Evolutionary conservation across 2,113 vertebrate genomes (phyloP), one percentile per base, ranked within the genome.

Genomic region (Panurus biarmicus): DNA sequence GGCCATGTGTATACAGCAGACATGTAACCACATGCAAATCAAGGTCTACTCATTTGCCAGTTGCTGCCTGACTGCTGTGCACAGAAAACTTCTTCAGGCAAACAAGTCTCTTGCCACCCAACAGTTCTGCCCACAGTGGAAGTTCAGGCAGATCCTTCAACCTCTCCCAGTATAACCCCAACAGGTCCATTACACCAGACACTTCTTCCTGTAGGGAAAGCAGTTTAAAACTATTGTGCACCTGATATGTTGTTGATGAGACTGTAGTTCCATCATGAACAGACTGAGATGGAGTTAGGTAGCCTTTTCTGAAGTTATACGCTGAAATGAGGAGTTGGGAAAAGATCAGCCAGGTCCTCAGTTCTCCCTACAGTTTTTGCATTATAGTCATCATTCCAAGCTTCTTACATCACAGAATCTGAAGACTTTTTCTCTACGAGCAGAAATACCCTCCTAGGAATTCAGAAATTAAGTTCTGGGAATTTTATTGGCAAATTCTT

Each of bases 401-500:
- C 53, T 78, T 88, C 48, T 50, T 76, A 40, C 11, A 5, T 47
- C 38, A 66, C 2, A 20, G 35, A 69, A 77, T 57, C 35, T 66
- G 77, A 67, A 74, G 35, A 36, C 17, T 45, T 87, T 82, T 71
- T 75, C 40, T 83, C 73, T 58, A 12, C 24, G 23, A 92, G 85
- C 70, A 95, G 75, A 95, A 89, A 94, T 62, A 90, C 40, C 86
- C 35, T 82, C 76, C 90, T 81, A 50, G 56, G 42, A 94, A 90
- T 88, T 81, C 36, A 7, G 80, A 92, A 96, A 95, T 73, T 38
- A 93, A 58, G 48, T 77, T 91, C 50, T 85, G 67, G 60, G 90
- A 62, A 71, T 86, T 94, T 96, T 94, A 94, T 92, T 96, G 79
- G 85, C 71, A 73, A 72, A 64, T 84, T 66, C 31, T 72, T 79